Percentiles rank a stretch among this genome's conserved stretches.
These are phyloP conservation scores for Meloidogyne floridensis DNA, from an alignment of 1,140 invertebrate species.

Conservation along the genomic window DNA sequence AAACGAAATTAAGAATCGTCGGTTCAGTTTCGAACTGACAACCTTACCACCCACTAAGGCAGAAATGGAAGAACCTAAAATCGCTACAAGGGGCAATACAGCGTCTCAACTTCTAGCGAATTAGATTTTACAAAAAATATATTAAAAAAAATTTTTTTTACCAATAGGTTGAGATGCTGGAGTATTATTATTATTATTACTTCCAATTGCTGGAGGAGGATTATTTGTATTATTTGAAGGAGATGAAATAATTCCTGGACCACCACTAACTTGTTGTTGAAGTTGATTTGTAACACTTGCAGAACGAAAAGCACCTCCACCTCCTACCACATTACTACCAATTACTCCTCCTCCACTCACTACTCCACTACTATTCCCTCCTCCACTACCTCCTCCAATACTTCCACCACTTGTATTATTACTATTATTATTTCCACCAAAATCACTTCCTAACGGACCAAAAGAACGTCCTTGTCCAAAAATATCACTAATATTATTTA, in stretches of 20 bases:
- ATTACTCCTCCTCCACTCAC: background rate
- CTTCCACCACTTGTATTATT: background rate
- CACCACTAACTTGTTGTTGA: background rate
- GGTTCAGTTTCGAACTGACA: no score
- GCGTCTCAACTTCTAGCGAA: no score
- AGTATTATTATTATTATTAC: background rate
- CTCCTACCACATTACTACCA: background rate
- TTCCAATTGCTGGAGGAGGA: conserved; percentile 7
- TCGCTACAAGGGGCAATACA: no score
- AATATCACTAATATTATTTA: conserved; percentile 44
- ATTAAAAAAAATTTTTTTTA: no score
- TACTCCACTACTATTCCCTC: no score
- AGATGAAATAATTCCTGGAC: conserved; percentile 7
- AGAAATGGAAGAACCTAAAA: no score
- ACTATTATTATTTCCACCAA: conserved; percentile 13
- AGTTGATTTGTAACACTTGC: conserved; percentile 15
- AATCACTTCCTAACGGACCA: conserved; percentile 38
- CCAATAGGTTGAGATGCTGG: conserved; percentile 20
- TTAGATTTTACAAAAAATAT: no score
- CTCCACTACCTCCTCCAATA: background rate
- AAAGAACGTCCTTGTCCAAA: conserved; percentile 45
- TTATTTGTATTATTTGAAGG: background rate
- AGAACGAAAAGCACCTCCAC: conserved; percentile 14
- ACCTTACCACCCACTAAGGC: no score
- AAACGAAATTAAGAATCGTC: no score